A percentile compares a stretch with the other conserved stretches of the same genome.
These are phyloP conservation scores for Octodon degus DNA, from an alignment of 2,113 vertebrate genomes.

Conservation along the genomic window DNA sequence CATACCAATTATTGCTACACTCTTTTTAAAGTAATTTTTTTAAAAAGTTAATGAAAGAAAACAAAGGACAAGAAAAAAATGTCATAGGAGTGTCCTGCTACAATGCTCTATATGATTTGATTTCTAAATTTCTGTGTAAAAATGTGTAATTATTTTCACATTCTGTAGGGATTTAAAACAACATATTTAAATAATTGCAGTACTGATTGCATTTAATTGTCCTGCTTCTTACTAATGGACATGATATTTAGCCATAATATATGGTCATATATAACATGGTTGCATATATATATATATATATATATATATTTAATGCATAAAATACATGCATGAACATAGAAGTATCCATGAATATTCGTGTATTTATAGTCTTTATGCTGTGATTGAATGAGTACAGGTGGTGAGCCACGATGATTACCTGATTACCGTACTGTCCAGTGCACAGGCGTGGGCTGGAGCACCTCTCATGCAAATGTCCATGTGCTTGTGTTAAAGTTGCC, in stretches of 20 bases:
- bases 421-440: not conserved
- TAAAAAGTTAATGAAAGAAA: too few species aligned
- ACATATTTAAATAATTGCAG: not conserved
- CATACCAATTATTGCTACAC: too few species aligned
- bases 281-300: too few species aligned
- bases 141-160: too few species aligned
- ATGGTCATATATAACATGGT: not conserved
- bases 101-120: too few species aligned
- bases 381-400: not conserved
- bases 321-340: not conserved
- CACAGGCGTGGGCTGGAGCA: not conserved
- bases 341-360: not conserved
- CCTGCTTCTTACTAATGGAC: not conserved
- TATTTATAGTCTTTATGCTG: not conserved
- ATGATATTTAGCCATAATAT: not conserved
- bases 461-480: not conserved
- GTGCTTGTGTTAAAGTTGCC: fast-evolving
- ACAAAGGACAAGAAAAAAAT: too few species aligned
- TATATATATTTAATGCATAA: not conserved
- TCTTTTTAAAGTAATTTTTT: too few species aligned
- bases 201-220: not conserved
- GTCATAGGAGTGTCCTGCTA: too few species aligned
- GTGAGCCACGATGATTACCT: not conserved
- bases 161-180: not conserved
- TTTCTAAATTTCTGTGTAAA: too few species aligned